Percentiles rank a stretch among this genome's conserved stretches.
phyloP scores from a whole-genome alignment of 2,797 vertebrate genomes.

The Hypotaenidia okinawae region DNA sequence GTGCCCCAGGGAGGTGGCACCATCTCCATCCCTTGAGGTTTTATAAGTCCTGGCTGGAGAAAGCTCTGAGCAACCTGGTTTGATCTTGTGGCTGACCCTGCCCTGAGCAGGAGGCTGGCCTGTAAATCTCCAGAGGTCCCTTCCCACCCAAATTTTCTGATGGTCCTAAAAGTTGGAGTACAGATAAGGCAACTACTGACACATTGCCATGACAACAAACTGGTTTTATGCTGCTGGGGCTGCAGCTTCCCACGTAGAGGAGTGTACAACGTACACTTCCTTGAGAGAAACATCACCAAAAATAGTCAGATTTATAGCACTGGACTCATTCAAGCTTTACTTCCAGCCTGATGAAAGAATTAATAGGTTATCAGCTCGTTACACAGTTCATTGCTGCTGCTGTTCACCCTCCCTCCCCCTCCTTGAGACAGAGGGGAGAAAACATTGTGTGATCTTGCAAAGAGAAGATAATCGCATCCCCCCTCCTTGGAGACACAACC shows the following conservation, averaged over 20 bases:
- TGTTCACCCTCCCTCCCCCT: background rate
- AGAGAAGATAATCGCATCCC: conserved; percentile 35
- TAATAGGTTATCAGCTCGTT: conserved; percentile 14
- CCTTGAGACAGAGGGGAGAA: background rate
- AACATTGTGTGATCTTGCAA: conserved; percentile 23
- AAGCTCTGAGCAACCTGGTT: background rate
- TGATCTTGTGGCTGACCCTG: background rate
- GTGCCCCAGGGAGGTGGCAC: background rate
- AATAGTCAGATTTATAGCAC: background rate
- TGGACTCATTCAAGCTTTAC: background rate
- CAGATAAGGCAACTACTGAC: background rate
- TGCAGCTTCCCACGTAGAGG: background rate
- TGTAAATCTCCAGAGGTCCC: background rate
- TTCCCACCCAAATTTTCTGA: background rate
- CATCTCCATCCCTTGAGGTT: background rate
- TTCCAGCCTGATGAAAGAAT: background rate
- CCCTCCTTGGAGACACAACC: background rate
- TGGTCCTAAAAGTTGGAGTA: background rate
- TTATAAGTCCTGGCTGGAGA: background rate
- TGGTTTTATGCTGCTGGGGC: background rate
- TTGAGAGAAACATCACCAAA: background rate
- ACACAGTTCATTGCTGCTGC: background rate
- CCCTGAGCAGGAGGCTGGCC: background rate
- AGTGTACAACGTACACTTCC: fast-evolving
- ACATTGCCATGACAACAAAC: conserved; percentile 42